Evolutionary conservation across 2,113 vertebrate species (phyloP).

Genomic region (Crotophaga sulcirostris): DNA sequence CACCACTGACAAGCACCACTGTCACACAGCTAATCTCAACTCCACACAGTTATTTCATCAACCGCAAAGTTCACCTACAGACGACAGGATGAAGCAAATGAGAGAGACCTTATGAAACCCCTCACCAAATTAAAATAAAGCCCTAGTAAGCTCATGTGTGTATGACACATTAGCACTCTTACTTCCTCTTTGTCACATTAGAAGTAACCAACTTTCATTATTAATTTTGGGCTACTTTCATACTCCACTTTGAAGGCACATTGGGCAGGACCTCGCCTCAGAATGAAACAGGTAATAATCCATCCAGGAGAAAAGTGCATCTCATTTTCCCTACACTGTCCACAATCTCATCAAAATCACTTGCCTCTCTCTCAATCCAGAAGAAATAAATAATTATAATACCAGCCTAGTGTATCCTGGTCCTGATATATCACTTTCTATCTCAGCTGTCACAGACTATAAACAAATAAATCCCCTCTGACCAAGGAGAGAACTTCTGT

Average conservation of each 20-base stretch:
- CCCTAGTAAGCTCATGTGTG: neutral
- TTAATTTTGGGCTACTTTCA: neutral
- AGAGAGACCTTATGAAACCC: neutral
- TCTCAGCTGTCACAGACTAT: neutral
- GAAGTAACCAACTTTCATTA: neutral
- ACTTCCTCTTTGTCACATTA: neutral
- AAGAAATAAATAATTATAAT: neutral
- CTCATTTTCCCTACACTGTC: neutral
- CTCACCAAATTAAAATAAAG: neutral
- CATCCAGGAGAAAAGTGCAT: neutral
- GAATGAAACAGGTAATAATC: neutral
- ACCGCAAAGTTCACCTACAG: neutral
- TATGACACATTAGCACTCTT: neutral
- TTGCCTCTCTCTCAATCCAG: neutral
- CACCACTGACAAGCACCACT: neutral
- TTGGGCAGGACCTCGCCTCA: neutral
- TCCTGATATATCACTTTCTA: neutral
- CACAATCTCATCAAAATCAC: neutral
- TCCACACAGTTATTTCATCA: neutral
- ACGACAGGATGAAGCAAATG: neutral
- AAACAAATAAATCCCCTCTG: neutral
- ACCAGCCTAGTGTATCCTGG: neutral
- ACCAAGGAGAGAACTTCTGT: neutral
- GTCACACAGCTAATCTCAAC: neutral
- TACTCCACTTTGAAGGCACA: neutral